Evolutionary conservation across 2,888 invertebrate genomes (phyloP).

Genomic region (Dryocosmus kuriphilus): DNA sequence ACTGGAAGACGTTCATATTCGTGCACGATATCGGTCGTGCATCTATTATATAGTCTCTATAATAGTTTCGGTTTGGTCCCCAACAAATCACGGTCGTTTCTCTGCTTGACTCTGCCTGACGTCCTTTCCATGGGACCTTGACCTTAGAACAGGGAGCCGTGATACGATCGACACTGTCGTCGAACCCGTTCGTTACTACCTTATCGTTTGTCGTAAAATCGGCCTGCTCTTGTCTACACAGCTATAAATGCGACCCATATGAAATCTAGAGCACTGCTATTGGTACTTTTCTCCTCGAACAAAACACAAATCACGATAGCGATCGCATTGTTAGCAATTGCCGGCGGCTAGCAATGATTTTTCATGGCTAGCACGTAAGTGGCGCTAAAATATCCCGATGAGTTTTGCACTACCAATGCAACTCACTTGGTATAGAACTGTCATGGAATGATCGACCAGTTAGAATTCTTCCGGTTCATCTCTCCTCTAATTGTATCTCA

Average conservation of each 20-base stretch:
- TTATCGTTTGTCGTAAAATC: slow-evolving; percentile 38
- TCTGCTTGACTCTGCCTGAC: slow-evolving; percentile 22
- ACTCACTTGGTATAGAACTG: neutral
- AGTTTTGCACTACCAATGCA: neutral
- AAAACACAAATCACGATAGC: slow-evolving; percentile 50
- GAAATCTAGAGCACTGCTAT: slow-evolving; percentile 50
- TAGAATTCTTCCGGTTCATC: slow-evolving; percentile 51
- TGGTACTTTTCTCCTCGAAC: slow-evolving; percentile 42
- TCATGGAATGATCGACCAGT: slow-evolving; percentile 7
- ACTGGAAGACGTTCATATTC: slow-evolving; percentile 40
- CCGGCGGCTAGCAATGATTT: neutral
- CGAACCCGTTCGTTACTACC: slow-evolving; percentile 46
- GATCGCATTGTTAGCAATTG: slow-evolving; percentile 43
- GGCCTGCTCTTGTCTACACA: slow-evolving; percentile 42
- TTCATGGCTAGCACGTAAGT: slow-evolving; percentile 12
- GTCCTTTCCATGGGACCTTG: slow-evolving; percentile 50
- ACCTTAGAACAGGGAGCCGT: slow-evolving; percentile 42
- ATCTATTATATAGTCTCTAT: too few species aligned
- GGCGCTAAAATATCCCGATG: slow-evolving; percentile 20
- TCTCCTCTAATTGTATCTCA: slow-evolving; percentile 56
- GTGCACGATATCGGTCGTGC: slow-evolving; percentile 7
- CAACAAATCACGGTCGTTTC: slow-evolving; percentile 40
- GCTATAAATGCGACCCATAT: slow-evolving; percentile 37
- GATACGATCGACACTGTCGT: slow-evolving; percentile 43
- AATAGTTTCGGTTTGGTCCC: slow-evolving; percentile 27